Evolutionary conservation across 1,140 invertebrate genomes (phyloP).

Genomic region (Drosophila mauritiana): DNA sequence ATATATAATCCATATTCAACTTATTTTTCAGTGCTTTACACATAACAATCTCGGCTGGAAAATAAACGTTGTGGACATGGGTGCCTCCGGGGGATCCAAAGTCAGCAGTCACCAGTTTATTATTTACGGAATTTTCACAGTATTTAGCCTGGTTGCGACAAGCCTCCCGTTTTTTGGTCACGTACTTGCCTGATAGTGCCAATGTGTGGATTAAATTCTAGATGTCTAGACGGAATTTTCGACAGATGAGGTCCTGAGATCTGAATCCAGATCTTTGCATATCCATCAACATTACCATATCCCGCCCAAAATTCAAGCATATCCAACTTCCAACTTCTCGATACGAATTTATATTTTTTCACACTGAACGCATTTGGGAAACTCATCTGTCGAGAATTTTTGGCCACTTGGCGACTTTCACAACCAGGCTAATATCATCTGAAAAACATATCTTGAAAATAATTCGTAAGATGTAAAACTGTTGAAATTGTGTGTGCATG

Average conservation of each 20-base stretch:
- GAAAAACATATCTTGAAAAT: conserved; percentile 83
- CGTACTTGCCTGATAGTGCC: conserved; percentile 74
- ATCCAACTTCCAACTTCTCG: conserved; percentile 9
- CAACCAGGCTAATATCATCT: conserved; percentile 84
- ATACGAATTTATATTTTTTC: conserved; percentile 70
- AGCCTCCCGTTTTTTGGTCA: conserved; percentile 15
- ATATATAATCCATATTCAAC: neutral
- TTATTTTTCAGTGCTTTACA: conserved; percentile 92
- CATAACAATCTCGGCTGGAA: conserved; percentile 97
- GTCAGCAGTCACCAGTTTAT: conserved; percentile 15
- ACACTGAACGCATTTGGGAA: neutral
- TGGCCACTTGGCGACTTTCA: conserved; percentile 29
- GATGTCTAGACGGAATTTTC: conserved; percentile 15
- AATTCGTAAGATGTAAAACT: conserved; percentile 78
- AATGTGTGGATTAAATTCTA: conserved; percentile 25
- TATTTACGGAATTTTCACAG: conserved; percentile 41
- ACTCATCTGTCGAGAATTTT: conserved; percentile 19
- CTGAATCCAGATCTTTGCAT: conserved; percentile 40
- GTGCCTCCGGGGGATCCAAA: conserved; percentile 84
- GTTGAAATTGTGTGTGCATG: conserved; percentile 65
- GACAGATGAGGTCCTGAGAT: conserved; percentile 13
- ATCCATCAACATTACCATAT: conserved; percentile 30
- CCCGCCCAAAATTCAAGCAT: conserved; percentile 19
- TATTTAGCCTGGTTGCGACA: conserved; percentile 73
- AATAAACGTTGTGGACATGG: conserved; percentile 92